phyloP scores from a whole-genome alignment of 2,888 invertebrate genomes.

The Drosophila pseudotakahashii region DNA sequence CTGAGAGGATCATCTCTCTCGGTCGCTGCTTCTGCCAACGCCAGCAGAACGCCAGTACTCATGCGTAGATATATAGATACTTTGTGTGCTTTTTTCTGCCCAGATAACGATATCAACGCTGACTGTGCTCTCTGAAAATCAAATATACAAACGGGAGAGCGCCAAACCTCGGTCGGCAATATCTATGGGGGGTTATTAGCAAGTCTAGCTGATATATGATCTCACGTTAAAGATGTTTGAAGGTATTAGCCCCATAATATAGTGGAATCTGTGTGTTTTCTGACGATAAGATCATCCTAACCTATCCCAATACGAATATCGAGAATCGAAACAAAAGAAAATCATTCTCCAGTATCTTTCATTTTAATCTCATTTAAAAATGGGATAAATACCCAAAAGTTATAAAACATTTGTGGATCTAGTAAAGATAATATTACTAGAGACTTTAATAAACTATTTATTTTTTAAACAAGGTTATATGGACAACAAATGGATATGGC shows the following conservation, averaged over 20 bases:
- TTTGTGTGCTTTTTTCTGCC: slow-evolving; percentile 26
- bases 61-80: slow-evolving; percentile 24
- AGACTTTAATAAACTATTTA: not conserved
- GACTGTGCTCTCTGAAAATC: slow-evolving; percentile 8
- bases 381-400: not conserved
- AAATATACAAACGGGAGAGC: slow-evolving; percentile 11
- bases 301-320: slow-evolving; percentile 23
- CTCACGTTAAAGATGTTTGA: slow-evolving; percentile 18
- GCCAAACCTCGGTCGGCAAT: slow-evolving; percentile 36
- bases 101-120: slow-evolving; percentile 45
- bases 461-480: not conserved
- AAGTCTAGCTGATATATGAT: slow-evolving; percentile 42
- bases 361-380: too few relatives aligned
- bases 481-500: not conserved
- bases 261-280: not conserved
- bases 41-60: slow-evolving; percentile 1
- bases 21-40: slow-evolving; percentile 18
- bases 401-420: not conserved
- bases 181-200: slow-evolving; percentile 60
- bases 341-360: too few relatives aligned
- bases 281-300: slow-evolving; percentile 22
- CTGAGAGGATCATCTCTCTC: slow-evolving; percentile 40
- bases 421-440: not conserved
- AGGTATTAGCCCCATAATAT: not conserved
- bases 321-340: too few relatives aligned